These are phyloP conservation scores for Geodia barretti DNA, from an alignment of 37 sponge, comb jelly and placozoan species.

Conservation along the genomic window DNA sequence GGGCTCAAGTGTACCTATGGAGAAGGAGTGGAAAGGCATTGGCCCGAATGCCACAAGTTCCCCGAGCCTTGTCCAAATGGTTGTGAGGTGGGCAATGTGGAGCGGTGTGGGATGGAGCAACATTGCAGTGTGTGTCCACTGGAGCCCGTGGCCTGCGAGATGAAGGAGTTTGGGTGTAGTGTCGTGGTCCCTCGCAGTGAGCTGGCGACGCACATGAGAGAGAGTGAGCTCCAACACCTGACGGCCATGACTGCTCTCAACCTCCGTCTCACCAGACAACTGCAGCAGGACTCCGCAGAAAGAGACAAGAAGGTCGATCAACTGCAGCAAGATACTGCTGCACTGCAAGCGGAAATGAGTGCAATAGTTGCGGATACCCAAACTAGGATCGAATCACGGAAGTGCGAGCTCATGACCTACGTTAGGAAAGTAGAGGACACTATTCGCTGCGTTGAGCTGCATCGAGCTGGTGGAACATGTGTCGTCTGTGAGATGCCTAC, in stretches of 20 bases:
- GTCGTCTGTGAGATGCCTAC: background rate
- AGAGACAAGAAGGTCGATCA: conserved; percentile 6
- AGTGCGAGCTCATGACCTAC: background rate
- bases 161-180: conserved; percentile 26
- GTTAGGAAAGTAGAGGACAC: background rate
- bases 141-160: conserved; percentile 36
- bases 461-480: background rate
- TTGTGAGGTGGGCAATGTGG: conserved; percentile 12
- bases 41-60: conserved; percentile 14
- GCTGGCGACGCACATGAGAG: conserved; percentile 9
- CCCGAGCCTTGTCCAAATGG: conserved; percentile 31
- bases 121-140: conserved; percentile 38
- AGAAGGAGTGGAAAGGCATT: conserved; percentile 5
- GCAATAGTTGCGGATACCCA: no score
- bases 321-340: background rate
- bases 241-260: background rate
- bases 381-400: no score
- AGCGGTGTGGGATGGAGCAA: conserved; percentile 15
- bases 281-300: background rate
- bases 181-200: conserved; percentile 20
- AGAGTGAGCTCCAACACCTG: conserved; percentile 22
- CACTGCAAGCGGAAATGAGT: background rate
- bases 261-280: conserved; percentile 13
- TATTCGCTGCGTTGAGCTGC: background rate
- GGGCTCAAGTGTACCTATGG: conserved; percentile 19